Base-by-base conservation (phyloP, 2,888 invertebrate species). In the Caradrina kadenii region DNA sequence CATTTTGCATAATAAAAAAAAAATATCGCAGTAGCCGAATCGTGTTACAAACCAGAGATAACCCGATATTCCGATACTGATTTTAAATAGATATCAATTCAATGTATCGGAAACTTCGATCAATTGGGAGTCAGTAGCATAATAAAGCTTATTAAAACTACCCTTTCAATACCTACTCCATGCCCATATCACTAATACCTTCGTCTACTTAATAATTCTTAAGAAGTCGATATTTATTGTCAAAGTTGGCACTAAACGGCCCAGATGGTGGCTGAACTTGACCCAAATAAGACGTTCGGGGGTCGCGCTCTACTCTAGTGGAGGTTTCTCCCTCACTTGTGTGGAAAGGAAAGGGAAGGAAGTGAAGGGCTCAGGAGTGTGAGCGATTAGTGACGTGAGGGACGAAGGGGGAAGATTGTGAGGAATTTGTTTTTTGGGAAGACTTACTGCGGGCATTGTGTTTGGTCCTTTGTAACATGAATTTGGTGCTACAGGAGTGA, bases 261-360 rank as follows among this genome's bases (percentile, higher is more conserved):
- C 86, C 88, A 89, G 87, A 89, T 90, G 89, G 80, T 81, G 73
- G 65, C 71, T 88, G 90, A 92, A 91, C 92, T 91, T 92, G 92
- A 91, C 92, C 92, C 78, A 90, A 80, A 89, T 91, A 76, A 79
- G 65, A 78, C 64, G 73, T 69, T 83, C 73, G 63, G 74, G 73
- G 74, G 74, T 81, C 77, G 77, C 49, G 39, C 74, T 73, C 71
- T 69, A 74, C 61, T 71, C 35, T 63, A 78, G 69, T 72, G 55
- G 19, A 50, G 63, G 65, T 39, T n/a, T 74, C 79, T 69, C 73
- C 62, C 65, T 82, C 69, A 48, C 35, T 67, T 65, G 5, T 58
- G 15, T 13, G 17, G 8, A 45, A 54, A 21, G 11, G 58, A 80
- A 60, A 62, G 73, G 67, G 77, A 79, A 4, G n/a, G 48, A 56